Conservation (phyloP, 37 sponge, comb jelly and placozoan genomes). For the Cladorhizidae sp. region DNA sequence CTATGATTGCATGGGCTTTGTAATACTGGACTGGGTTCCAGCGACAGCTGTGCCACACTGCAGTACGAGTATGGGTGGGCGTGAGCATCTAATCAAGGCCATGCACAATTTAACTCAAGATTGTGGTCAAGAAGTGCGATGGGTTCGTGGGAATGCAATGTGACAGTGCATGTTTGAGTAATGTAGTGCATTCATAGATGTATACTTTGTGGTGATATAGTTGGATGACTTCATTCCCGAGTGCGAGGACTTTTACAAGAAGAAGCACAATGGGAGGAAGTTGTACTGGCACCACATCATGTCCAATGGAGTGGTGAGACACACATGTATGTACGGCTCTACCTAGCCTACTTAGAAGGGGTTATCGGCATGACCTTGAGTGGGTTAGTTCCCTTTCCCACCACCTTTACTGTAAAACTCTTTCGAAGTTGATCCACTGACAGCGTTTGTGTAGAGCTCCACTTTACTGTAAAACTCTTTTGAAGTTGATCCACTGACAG, state of each 20-base stretch:
- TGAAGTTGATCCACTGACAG: neutral
- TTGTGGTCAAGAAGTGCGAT: too few species aligned
- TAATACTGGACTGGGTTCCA: too few species aligned
- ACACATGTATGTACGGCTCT: too few species aligned
- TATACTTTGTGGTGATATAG: too few species aligned
- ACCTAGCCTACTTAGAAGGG: neutral
- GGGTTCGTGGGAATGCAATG: too few species aligned
- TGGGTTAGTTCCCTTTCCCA: neutral
- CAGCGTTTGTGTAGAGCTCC: neutral
- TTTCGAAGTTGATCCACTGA: neutral
- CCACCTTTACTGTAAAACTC: neutral
- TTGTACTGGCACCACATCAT: slow-evolving; percentile 92
- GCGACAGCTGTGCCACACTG: too few species aligned
- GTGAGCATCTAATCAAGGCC: too few species aligned
- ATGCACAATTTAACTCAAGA: too few species aligned
- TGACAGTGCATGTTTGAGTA: too few species aligned
- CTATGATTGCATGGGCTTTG: too few species aligned
- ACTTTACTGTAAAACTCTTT: neutral
- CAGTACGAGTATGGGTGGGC: too few species aligned
- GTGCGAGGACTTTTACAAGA: slow-evolving; percentile 85
- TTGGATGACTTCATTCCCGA: slow-evolving; percentile 90
- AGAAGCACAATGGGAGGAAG: slow-evolving; percentile 82
- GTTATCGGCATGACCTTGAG: neutral
- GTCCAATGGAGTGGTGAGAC: slow-evolving; percentile 91
- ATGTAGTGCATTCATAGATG: too few species aligned